These are phyloP conservation scores for Macquaria australasica DNA, from an alignment of 2,113 vertebrate species.

Conservation along the genomic window DNA sequence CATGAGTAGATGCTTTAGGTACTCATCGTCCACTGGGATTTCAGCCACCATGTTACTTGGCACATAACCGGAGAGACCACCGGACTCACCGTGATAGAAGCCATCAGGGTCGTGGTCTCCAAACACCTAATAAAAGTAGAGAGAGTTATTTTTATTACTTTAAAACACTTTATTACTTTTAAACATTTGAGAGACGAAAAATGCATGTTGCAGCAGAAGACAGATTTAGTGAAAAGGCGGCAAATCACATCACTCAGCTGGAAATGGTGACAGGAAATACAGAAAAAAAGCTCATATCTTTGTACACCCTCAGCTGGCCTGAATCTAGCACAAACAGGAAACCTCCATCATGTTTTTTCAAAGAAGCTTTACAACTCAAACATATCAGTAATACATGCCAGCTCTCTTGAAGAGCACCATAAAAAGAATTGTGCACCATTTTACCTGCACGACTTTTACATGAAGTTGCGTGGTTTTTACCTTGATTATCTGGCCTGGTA, in stretches of 20 bases:
- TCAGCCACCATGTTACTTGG: conserved; percentile 98
- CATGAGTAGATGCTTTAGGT: conserved; percentile 86
- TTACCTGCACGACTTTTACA: not conserved
- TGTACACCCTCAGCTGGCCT: conserved; percentile 13
- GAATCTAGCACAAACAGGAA: conserved; percentile 66
- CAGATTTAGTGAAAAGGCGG: conserved; percentile 12
- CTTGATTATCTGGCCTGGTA: conserved; percentile 95
- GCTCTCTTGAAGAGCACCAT: not conserved
- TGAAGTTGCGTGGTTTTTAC: conserved; percentile 72
- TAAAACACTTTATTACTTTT: too few species aligned
- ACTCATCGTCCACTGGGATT: conserved; percentile 88
- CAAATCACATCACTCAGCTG: conserved; percentile 33
- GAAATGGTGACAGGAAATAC: conserved; percentile 65
- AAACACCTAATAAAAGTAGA: conserved; percentile 83
- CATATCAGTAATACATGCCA: not conserved
- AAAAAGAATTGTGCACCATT: not conserved
- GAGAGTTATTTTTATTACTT: not conserved
- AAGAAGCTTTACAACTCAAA: conserved; percentile 22
- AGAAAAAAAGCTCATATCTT: conserved; percentile 37
- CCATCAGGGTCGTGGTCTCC: conserved; percentile 96
- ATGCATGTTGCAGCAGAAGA: not conserved
- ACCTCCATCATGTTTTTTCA: conserved; percentile 30
- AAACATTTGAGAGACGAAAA: not conserved
- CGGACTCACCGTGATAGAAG: conserved; percentile 92
- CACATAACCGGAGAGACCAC: conserved; percentile 90